These are phyloP conservation scores for Tauraco hartlaubi DNA, from an alignment of 2,797 vertebrate genomes.

Conservation along the genomic window DNA sequence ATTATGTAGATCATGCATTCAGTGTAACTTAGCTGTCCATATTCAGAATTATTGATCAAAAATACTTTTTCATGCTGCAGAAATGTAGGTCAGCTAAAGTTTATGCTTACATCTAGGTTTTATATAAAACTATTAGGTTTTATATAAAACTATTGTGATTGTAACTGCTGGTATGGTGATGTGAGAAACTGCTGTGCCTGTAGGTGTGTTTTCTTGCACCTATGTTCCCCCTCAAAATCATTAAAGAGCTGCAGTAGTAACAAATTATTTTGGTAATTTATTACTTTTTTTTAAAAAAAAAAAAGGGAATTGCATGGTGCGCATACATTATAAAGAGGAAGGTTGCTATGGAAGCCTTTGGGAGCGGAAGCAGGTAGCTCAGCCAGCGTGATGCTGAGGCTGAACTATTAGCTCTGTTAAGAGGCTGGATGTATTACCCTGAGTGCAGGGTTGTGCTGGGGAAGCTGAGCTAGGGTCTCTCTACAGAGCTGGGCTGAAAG, in stretches of 20 bases:
- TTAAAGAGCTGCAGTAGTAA: background rate
- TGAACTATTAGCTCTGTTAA: background rate
- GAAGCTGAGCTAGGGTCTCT: background rate
- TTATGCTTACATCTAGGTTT: background rate
- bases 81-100: background rate
- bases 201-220: background rate
- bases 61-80: background rate
- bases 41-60: slow-evolving; percentile 40
- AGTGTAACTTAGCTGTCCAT: background rate
- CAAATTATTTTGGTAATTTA: background rate
- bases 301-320: background rate
- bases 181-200: background rate
- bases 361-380: background rate
- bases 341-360: background rate
- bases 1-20: background rate
- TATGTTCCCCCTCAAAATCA: background rate
- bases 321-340: background rate
- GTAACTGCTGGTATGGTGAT: background rate
- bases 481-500: background rate
- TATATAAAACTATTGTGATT: background rate
- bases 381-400: background rate
- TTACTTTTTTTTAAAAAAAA: background rate
- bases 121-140: background rate
- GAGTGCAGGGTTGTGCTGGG: background rate
- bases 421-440: background rate